phyloP scores from a whole-genome alignment of 2,797 vertebrate genomes.

The Sorex maritimensis region DNA sequence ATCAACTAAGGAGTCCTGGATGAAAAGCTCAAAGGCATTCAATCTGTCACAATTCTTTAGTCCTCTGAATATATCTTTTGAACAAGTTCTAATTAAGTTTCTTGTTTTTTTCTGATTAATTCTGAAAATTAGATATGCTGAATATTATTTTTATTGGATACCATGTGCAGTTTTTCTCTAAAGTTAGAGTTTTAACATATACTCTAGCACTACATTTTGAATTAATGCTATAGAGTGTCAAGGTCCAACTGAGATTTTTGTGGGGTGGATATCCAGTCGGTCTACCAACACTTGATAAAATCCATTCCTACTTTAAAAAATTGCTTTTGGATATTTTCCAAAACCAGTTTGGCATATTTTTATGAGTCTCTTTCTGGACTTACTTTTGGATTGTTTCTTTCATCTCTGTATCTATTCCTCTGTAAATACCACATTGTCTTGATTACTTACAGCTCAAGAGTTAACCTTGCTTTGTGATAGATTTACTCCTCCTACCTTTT shows the following conservation, averaged over 20 bases:
- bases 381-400: constrained; percentile 16
- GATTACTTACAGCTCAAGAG: not conserved
- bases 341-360: constrained; percentile 35
- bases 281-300: not conserved
- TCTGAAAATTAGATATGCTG: not conserved
- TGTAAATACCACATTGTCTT: not conserved
- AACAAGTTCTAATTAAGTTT: not conserved
- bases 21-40: no score
- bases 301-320: not conserved
- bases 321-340: constrained; percentile 22
- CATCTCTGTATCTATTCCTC: not conserved
- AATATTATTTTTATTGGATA: not conserved
- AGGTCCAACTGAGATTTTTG: constrained; percentile 4
- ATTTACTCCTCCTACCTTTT: not conserved
- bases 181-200: not conserved
- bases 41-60: no score
- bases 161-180: constrained; percentile 8
- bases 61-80: not conserved
- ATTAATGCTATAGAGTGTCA: not conserved
- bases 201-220: not conserved
- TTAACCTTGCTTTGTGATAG: not conserved
- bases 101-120: not conserved
- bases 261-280: not conserved
- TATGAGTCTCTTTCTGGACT: not conserved
- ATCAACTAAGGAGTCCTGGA: no score